A percentile compares a stretch with the other conserved stretches of the same genome.
These are phyloP conservation scores for Turritopsis dohrnii DNA, from an alignment of 30 jellyfish, hydroid and myxozoan genomes.

Conservation along the genomic window DNA sequence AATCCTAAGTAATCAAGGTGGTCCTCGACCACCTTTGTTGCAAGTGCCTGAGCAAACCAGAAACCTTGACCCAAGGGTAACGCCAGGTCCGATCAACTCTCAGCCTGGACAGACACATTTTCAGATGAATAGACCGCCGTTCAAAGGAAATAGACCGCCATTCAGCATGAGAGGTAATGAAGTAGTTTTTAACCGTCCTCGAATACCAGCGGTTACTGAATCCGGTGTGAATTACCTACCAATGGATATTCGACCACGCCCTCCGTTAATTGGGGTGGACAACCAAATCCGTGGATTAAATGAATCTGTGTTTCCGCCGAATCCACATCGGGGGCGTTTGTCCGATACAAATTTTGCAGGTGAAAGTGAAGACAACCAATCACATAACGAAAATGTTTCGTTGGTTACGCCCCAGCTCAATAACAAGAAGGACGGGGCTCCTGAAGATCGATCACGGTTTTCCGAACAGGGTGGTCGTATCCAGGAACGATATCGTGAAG, in stretches of 20 bases:
- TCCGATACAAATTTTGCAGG: background rate
- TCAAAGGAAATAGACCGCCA: background rate
- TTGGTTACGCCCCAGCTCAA: background rate
- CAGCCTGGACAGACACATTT: background rate
- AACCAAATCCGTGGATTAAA: background rate
- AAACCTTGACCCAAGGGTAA: background rate
- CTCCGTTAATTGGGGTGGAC: background rate
- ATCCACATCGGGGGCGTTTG: background rate
- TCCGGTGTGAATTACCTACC: background rate
- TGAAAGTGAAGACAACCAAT: background rate
- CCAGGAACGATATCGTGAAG: background rate
- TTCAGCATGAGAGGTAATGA: background rate
- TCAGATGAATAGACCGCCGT: background rate
- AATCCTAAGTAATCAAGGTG: slow-evolving; percentile 8
- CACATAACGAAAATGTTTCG: background rate
- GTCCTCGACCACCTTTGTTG: background rate
- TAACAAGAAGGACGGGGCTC: background rate
- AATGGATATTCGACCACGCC: background rate
- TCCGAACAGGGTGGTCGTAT: background rate
- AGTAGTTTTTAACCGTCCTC: background rate
- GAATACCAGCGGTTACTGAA: background rate
- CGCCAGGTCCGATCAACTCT: background rate
- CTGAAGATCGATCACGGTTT: background rate
- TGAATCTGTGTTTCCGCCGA: slow-evolving; percentile 1
- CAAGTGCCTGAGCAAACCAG: background rate